phyloP scores from a whole-genome alignment of 2,797 vertebrate genomes.

The Parauchenoglanis ngamensis region DNA sequence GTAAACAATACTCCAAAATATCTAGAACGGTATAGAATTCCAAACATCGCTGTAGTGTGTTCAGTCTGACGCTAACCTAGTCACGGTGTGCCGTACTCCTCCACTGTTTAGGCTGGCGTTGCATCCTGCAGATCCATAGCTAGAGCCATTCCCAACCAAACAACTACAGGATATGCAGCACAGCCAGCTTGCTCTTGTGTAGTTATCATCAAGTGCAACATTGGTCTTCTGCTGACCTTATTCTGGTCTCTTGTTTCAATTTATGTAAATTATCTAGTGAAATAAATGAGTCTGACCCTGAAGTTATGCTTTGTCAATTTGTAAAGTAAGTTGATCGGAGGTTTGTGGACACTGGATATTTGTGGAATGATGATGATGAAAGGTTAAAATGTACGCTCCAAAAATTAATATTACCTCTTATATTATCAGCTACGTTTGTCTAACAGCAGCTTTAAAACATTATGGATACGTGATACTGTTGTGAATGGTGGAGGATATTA shows the following conservation, averaged over 20 bases:
- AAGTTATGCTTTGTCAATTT: neutral
- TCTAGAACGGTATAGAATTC: neutral
- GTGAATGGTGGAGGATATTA: slow-evolving; percentile 20
- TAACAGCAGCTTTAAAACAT: neutral
- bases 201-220: neutral
- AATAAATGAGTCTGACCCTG: neutral
- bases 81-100: neutral
- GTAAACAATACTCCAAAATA: neutral
- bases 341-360: neutral
- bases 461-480: neutral
- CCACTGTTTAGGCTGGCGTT: neutral
- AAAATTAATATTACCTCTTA: neutral
- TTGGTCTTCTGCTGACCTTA: neutral
- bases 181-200: neutral
- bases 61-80: neutral
- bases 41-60: neutral
- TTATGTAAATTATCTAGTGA: neutral
- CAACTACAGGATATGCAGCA: neutral
- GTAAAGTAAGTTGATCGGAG: neutral
- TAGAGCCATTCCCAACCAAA: neutral
- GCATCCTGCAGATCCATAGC: neutral
- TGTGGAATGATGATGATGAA: neutral
- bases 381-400: neutral
- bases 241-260: neutral
- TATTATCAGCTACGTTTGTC: neutral